Evolutionary conservation across 2,113 vertebrate species (phyloP).

Genomic region (Epinephelus moara): DNA sequence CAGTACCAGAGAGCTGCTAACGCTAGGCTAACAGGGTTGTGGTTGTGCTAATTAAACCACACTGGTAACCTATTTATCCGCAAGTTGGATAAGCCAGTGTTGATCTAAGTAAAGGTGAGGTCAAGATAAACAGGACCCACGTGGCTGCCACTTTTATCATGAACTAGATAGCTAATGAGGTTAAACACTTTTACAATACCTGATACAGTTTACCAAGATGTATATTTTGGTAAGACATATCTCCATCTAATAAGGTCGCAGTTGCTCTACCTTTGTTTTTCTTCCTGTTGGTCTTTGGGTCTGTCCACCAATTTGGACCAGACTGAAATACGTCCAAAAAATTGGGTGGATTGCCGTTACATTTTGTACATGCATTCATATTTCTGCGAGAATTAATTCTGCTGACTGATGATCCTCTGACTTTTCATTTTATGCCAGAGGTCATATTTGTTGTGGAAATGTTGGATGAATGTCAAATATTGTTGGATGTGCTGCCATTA

Average conservation of each 20-base stretch:
- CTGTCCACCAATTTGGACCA: neutral
- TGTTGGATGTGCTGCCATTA: neutral
- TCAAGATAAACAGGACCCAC: neutral
- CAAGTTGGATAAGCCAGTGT: neutral
- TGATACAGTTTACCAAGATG: neutral
- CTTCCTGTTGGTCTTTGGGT: neutral
- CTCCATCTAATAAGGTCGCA: neutral
- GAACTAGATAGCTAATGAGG: neutral
- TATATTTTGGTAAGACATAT: neutral
- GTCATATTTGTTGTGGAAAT: neutral
- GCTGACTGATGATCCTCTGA: too few relatives aligned
- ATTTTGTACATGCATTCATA: neutral
- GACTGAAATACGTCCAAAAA: neutral
- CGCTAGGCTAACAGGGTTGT: slow-evolving; percentile 16
- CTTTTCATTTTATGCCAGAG: neutral
- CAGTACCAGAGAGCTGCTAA: slow-evolving; percentile 17
- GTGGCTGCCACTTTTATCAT: neutral
- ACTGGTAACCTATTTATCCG: slow-evolving; percentile 21
- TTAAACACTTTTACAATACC: neutral
- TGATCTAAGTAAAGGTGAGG: slow-evolving; percentile 11
- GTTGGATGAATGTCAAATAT: neutral
- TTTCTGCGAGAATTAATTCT: neutral
- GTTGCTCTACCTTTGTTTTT: too few relatives aligned
- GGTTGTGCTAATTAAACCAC: slow-evolving; percentile 23
- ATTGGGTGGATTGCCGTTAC: neutral